Percentiles rank a stretch among this genome's conserved stretches.
Evolutionary conservation across 1,140 invertebrate genomes (phyloP).

Genomic region (Centruroides sculpturatus): DNA sequence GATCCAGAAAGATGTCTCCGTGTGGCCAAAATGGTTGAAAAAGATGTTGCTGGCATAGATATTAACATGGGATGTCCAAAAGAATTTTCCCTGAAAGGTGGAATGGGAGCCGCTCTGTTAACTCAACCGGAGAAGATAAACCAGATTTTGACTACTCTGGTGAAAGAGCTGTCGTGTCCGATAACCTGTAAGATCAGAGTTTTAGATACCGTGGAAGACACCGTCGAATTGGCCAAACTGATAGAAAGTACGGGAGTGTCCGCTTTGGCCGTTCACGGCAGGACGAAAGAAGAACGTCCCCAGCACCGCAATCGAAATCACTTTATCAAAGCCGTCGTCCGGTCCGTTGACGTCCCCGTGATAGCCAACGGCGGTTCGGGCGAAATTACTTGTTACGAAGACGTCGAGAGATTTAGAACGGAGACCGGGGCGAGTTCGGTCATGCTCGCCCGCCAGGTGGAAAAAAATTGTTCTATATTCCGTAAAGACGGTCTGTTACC

Average conservation of each 20-base stretch:
- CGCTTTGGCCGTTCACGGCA: conserved; percentile 86
- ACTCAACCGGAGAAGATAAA: conserved; percentile 52
- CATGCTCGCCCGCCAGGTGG: conserved; percentile 86
- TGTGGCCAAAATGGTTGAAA: conserved; percentile 71
- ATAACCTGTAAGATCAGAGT: conserved; percentile 93
- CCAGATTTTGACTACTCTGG: conserved; percentile 64
- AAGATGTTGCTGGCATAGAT: conserved; percentile 88
- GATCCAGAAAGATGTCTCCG: conserved; percentile 66
- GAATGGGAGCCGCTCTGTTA: conserved; percentile 72
- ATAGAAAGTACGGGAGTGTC: conserved; percentile 71
- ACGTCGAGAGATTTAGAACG: conserved; percentile 65
- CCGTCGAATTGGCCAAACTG: conserved; percentile 55
- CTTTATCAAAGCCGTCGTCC: conserved; percentile 55
- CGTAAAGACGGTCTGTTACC: conserved; percentile 40
- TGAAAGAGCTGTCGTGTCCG: conserved; percentile 53
- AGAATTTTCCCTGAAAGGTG: conserved; percentile 92
- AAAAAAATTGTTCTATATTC: conserved; percentile 93
- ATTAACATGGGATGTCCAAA: conserved; percentile 99
- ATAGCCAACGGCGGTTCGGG: conserved; percentile 95
- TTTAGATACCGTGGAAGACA: conserved; percentile 48
- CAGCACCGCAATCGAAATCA: conserved; percentile 66
- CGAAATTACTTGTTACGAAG: conserved; percentile 51
- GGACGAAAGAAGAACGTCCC: conserved; percentile 72
- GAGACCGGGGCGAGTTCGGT: conserved; percentile 72
- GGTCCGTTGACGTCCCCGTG: conserved; percentile 68